These are phyloP conservation scores for Odontamblyopus lacepedii DNA, from an alignment of 2,797 vertebrate genomes.

Conservation along the genomic window DNA sequence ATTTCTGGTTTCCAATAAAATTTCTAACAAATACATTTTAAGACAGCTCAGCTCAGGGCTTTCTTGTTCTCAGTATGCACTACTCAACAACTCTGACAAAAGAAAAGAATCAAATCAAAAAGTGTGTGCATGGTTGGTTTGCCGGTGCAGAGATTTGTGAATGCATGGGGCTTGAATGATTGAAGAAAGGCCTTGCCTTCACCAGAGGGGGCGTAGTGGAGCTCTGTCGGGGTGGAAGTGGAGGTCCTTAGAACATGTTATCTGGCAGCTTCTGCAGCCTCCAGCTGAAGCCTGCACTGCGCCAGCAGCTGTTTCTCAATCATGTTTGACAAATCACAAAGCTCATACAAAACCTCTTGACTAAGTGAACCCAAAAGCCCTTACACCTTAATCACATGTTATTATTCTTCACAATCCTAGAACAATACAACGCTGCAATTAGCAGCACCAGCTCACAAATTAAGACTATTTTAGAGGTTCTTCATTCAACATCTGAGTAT, in stretches of 20 bases:
- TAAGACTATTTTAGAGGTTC: neutral
- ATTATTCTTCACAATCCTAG: constrained; percentile 15
- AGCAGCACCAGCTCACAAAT: neutral
- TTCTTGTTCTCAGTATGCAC: constrained; percentile 8
- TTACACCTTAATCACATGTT: constrained; percentile 25
- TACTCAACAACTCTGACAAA: neutral
- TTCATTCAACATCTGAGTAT: neutral
- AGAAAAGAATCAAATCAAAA: constrained; percentile 1
- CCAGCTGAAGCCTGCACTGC: constrained; percentile 53
- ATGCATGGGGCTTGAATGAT: constrained; percentile 37
- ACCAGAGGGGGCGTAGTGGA: constrained; percentile 49
- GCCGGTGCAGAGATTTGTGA: constrained; percentile 21
- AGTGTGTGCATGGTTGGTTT: constrained; percentile 15
- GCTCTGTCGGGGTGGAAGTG: constrained; percentile 50
- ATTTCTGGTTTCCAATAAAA: neutral
- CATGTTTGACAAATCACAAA: constrained; percentile 51
- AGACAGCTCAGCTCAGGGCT: too few species aligned
- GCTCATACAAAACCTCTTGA: constrained; percentile 31
- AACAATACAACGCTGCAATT: neutral
- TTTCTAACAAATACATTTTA: constrained; percentile 1
- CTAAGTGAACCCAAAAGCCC: constrained; percentile 28
- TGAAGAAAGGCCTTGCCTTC: constrained; percentile 36
- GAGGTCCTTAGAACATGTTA: constrained; percentile 63
- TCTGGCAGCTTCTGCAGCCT: constrained; percentile 61
- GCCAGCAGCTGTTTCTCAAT: constrained; percentile 49